Conservation (phyloP, 1,140 invertebrate species). For the Cyphomyrmex costatus region DNA sequence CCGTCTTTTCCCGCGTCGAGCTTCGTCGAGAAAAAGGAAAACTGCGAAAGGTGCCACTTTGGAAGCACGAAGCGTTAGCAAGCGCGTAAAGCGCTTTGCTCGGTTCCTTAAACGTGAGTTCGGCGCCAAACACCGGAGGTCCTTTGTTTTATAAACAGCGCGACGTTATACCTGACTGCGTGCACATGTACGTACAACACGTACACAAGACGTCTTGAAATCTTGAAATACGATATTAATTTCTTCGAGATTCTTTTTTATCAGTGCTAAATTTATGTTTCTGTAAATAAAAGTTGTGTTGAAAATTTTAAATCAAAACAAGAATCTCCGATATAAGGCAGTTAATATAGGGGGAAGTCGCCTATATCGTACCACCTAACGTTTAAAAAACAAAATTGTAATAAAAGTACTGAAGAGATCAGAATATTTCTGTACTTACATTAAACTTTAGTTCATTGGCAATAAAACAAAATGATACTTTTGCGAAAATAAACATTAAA, state of each 20-base stretch:
- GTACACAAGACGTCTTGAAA: conserved; percentile 3
- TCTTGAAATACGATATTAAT: conserved; percentile 14
- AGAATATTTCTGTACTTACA: too few relatives aligned
- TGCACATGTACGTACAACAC: conserved; percentile 19
- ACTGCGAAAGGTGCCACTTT: conserved; percentile 29
- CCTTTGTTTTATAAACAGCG: conserved; percentile 80
- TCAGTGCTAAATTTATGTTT: neutral
- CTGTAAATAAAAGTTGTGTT: neutral
- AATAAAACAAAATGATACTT: too few relatives aligned
- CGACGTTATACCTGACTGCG: conserved; percentile 49
- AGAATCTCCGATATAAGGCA: neutral
- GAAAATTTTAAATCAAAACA: neutral
- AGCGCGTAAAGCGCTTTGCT: conserved; percentile 69
- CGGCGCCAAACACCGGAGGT: conserved; percentile 62
- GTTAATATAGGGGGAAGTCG: too few relatives aligned
- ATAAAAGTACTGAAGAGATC: too few relatives aligned
- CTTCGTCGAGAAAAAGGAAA: conserved; percentile 43
- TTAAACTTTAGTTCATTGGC: too few relatives aligned
- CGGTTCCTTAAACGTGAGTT: conserved; percentile 63
- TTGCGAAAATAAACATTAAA: too few relatives aligned
- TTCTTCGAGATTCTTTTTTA: conserved; percentile 7
- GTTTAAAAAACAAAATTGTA: too few relatives aligned
- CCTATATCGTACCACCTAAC: too few relatives aligned
- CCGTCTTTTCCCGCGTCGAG: conserved; percentile 40
- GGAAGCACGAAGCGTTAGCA: conserved; percentile 48